phyloP scores from a whole-genome alignment of 2,113 vertebrate genomes.

The Festucalex cinctus region DNA sequence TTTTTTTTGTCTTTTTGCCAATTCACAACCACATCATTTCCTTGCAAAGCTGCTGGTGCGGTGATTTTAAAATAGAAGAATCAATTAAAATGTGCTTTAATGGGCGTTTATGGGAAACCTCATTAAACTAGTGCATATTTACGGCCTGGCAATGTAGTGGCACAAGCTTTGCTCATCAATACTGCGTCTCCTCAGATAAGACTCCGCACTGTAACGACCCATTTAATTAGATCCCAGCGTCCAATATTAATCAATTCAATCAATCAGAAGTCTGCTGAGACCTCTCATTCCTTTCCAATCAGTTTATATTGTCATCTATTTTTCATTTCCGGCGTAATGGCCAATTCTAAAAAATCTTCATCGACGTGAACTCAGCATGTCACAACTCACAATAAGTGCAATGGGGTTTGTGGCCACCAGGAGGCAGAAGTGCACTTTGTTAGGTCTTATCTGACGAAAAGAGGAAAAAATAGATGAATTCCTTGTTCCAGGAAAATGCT shows the following conservation, averaged over 20 bases:
- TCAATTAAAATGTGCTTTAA: conserved; percentile 62
- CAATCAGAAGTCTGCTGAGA: background rate
- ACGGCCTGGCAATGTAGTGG: conserved; percentile 27
- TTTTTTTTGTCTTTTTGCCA: background rate
- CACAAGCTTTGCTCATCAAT: conserved; percentile 22
- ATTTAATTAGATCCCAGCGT: background rate
- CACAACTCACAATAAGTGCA: background rate
- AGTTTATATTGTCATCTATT: background rate
- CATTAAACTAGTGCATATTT: conserved; percentile 58
- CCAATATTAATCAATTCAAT: background rate
- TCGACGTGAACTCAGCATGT: background rate
- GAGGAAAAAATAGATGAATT: background rate
- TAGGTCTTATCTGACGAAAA: background rate
- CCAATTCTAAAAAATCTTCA: background rate
- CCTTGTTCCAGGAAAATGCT: background rate
- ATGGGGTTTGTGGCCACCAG: background rate
- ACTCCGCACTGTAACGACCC: background rate
- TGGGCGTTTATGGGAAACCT: conserved; percentile 48
- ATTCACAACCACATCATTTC: background rate
- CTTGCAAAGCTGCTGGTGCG: conserved; percentile 9
- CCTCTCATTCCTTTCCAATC: background rate
- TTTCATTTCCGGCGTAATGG: background rate
- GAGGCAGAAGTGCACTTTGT: conserved; percentile 1
- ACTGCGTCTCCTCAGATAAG: conserved; percentile 23
- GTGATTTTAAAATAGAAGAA: conserved; percentile 38